These are phyloP conservation scores for Merluccius polli DNA, from an alignment of 2,797 vertebrate species.

Conservation along the genomic window DNA sequence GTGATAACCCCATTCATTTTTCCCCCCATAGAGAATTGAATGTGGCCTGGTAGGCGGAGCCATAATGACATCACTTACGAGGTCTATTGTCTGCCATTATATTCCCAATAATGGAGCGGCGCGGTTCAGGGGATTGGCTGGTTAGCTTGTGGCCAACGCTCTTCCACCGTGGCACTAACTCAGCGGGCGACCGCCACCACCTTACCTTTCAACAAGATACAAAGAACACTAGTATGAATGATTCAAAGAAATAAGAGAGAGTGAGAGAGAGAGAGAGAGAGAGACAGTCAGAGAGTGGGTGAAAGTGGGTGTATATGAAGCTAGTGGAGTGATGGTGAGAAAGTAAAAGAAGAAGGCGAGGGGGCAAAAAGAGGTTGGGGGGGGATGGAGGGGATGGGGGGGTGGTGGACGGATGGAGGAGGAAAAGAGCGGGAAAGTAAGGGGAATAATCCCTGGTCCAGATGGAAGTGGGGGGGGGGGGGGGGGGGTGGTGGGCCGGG, in stretches of 20 bases:
- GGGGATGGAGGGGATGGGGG: too few species aligned
- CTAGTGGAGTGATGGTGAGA: constrained; percentile 31
- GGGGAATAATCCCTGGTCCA: constrained; percentile 65
- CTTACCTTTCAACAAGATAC: constrained; percentile 30
- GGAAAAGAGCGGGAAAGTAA: constrained; percentile 36
- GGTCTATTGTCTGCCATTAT: constrained; percentile 16
- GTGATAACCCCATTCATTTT: background rate
- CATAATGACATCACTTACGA: background rate
- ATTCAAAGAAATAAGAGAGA: constrained; percentile 53
- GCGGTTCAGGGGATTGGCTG: constrained; percentile 20
- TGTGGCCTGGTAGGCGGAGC: background rate
- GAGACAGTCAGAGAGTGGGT: constrained; percentile 11
- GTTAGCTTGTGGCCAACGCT: constrained; percentile 27
- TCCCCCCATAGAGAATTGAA: background rate
- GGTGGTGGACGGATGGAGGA: too few species aligned
- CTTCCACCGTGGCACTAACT: constrained; percentile 32
- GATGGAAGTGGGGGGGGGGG: constrained; percentile 49
- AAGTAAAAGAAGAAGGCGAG: constrained; percentile 28
- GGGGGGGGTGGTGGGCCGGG: too few species aligned
- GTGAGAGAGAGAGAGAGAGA: constrained; percentile 29
- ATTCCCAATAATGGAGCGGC: constrained; percentile 23
- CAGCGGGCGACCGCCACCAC: constrained; percentile 41
- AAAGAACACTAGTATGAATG: constrained; percentile 62
- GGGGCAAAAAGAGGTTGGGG: constrained; percentile 31
- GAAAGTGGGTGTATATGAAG: constrained; percentile 1